Evolutionary conservation across 2,797 vertebrate genomes (phyloP), one percentile per base, ranked within the genome.

Genomic region (Anomalospiza imberbis): DNA sequence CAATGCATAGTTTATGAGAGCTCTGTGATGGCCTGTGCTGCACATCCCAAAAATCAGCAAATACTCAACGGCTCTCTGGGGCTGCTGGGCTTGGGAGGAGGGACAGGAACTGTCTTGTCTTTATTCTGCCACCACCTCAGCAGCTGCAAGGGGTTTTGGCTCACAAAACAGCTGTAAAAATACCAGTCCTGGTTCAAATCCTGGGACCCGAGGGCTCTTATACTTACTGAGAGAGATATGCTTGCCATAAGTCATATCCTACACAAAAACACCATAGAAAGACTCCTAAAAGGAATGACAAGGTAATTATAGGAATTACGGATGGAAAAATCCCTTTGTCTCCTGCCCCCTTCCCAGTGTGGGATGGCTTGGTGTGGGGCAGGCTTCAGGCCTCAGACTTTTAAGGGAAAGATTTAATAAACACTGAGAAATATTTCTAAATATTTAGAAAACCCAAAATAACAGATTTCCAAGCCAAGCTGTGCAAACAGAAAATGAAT

Each of bases 401-500:
- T 88, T 83, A 91, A 94, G 84, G 32, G 73, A 54, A 95, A 89
- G 87, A 91, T 94, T 95, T 97, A 88, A 90, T 89, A 97, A 96
- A 96, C 94, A 91, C 62, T 10, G 68, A 94, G 91, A 92, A 95
- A 94, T 12, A 42, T 92, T 93, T 88, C 85, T 58, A 95, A 97
- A 95, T 94, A 92, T 96, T 94, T 94, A 96, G 91, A 95, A 93
- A 93, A 47, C 82, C 42, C 89, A n/a, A 94, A 94, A 81, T 71
- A 95, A 94, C 83, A 65, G 38, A 88, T 79, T 88, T 86, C 67
- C 67, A 67, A 87, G 85, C 88, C 93, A 90, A 86, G 83, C 83
- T 82, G 77, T 24, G 36, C 83, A 91, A 94, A 94, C 61, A 94
- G 71, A 88, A 80, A 91, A 90, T 16, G 60, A 76, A 89, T 76